A percentile compares a stretch with the other conserved stretches of the same genome.
phyloP scores from a whole-genome alignment of 2,113 vertebrate genomes.

The Pteruthius melanotis region DNA sequence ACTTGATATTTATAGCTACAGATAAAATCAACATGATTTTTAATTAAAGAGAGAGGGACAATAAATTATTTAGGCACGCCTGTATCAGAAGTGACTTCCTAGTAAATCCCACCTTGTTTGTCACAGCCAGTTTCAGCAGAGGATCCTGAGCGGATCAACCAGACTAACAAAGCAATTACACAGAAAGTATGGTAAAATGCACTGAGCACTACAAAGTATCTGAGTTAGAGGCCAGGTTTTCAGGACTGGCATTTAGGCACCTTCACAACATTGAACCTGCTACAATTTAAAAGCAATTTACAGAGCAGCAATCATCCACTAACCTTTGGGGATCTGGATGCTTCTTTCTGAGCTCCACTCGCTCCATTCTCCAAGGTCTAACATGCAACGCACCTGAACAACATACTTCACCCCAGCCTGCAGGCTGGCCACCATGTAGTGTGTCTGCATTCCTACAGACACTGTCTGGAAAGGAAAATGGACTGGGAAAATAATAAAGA shows the following conservation, averaged over 20 bases:
- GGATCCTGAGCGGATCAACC: neutral
- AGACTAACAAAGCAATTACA: neutral
- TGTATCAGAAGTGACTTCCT: neutral
- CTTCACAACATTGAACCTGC: neutral
- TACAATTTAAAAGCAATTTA: neutral
- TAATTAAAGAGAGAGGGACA: neutral
- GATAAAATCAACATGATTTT: neutral
- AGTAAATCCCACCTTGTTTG: neutral
- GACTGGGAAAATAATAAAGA: neutral
- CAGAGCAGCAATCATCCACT: neutral
- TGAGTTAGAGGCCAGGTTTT: neutral
- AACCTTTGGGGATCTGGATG: conserved; percentile 9
- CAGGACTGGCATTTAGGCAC: neutral
- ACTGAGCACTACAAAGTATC: neutral
- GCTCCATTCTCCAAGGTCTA: conserved; percentile 41
- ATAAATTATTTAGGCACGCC: neutral
- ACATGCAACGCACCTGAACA: conserved; percentile 42
- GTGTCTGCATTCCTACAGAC: conserved; percentile 19
- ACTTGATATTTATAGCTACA: neutral
- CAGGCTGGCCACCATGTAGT: neutral
- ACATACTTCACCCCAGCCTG: neutral
- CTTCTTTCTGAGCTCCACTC: conserved; percentile 15
- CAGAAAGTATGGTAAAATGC: neutral
- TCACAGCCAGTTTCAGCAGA: neutral
- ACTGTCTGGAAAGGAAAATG: conserved; percentile 35